Conservation (phyloP, 1,140 invertebrate species). For the Aethina tumida region DNA sequence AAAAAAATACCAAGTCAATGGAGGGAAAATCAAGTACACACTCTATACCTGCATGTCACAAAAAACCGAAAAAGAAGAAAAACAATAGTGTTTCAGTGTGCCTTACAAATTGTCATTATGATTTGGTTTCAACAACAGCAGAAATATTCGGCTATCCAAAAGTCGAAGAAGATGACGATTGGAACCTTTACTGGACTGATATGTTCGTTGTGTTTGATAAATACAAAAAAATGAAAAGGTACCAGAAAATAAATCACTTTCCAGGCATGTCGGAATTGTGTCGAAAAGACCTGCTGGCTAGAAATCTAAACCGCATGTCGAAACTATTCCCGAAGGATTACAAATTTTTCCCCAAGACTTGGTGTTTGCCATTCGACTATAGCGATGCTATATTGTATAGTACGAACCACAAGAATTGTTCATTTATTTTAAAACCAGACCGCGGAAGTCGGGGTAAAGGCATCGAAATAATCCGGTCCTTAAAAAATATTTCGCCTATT, state of each 20-base stretch:
- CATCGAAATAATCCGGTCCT: conserved; percentile 67
- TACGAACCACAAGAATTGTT: conserved; percentile 58
- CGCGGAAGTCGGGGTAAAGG: conserved; percentile 77
- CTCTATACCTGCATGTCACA: too few relatives aligned
- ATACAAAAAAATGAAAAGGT: conserved; percentile 82
- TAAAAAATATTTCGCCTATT: conserved; percentile 66
- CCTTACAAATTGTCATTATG: conserved; percentile 62
- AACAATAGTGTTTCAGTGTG: conserved; percentile 46
- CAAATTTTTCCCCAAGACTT: conserved; percentile 84
- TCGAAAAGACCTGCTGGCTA: conserved; percentile 72
- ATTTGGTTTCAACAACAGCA: conserved; percentile 58
- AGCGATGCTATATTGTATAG: conserved; percentile 53
- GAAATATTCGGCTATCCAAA: conserved; percentile 67
- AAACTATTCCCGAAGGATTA: conserved; percentile 81
- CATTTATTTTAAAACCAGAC: conserved; percentile 84
- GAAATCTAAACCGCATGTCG: conserved; percentile 78
- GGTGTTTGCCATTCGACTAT: conserved; percentile 81
- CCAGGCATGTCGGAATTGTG: conserved; percentile 87
- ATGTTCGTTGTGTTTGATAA: conserved; percentile 69
- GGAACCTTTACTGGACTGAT: conserved; percentile 88
- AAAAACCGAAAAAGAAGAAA: conserved; percentile 19
- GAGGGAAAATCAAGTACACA: conserved; percentile 7
- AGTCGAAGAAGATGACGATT: conserved; percentile 67
- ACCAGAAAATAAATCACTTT: conserved; percentile 84
- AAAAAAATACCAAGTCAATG: conserved; percentile 7